Conservation (phyloP, 37 sponge, comb jelly and placozoan species). For the Mnemiopsis leidyi region DNA sequence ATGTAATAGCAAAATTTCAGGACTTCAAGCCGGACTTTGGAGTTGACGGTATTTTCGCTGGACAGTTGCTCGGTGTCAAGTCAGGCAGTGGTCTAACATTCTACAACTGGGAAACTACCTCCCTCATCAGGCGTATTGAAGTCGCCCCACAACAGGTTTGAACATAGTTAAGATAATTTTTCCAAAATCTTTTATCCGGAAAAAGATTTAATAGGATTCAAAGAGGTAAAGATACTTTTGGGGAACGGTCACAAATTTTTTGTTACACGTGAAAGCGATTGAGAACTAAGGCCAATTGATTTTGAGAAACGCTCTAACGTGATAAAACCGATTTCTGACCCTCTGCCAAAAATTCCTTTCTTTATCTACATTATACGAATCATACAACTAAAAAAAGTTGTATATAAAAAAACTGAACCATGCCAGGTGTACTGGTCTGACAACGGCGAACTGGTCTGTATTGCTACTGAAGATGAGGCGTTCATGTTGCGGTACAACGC, state of each 20-base stretch:
- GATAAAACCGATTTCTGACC: background rate
- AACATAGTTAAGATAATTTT: background rate
- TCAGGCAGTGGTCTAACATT: slow-evolving; percentile 73
- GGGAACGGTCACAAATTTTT: too few relatives aligned
- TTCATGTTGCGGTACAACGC: slow-evolving; percentile 77
- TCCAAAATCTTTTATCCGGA: too few relatives aligned
- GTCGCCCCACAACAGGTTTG: slow-evolving; percentile 77
- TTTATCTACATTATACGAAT: background rate
- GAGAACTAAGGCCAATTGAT: too few relatives aligned
- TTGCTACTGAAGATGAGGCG: slow-evolving; percentile 76
- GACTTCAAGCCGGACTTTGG: slow-evolving; percentile 90
- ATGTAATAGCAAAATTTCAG: background rate
- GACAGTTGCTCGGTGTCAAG: slow-evolving; percentile 79
- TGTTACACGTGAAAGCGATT: too few relatives aligned
- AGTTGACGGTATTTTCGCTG: slow-evolving; percentile 94
- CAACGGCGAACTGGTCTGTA: slow-evolving; percentile 79
- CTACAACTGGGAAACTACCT: slow-evolving; percentile 87
- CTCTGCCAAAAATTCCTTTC: background rate
- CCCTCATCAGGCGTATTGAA: slow-evolving; percentile 81
- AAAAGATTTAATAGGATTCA: too few relatives aligned
- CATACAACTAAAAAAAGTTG: too few relatives aligned
- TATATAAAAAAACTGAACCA: too few relatives aligned
- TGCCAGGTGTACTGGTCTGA: slow-evolving; percentile 86
- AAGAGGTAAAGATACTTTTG: too few relatives aligned
- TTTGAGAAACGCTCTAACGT: too few relatives aligned